Evolutionary conservation across 2,888 invertebrate species (phyloP).

Genomic region (Ophraella communa): DNA sequence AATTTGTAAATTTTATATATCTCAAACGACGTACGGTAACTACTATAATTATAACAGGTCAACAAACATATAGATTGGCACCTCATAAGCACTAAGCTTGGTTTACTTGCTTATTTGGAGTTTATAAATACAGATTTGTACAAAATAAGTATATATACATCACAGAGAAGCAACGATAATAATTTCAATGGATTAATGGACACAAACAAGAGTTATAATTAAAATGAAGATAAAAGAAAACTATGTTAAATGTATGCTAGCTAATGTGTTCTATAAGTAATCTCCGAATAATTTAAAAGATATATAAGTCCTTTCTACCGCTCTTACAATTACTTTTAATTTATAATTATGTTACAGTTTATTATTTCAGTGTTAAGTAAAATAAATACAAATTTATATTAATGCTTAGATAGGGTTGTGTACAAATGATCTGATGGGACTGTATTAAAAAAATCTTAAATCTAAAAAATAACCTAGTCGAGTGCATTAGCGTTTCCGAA

Average conservation of each 20-base stretch:
- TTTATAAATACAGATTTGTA: neutral
- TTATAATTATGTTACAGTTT: neutral
- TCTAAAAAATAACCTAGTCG: no score
- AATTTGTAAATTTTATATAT: no score
- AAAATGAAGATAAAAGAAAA: neutral
- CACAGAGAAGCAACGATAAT: neutral
- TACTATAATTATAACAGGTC: no score
- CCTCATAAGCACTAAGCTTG: neutral
- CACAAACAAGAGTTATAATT: neutral
- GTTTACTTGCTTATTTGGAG: neutral
- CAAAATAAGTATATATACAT: neutral
- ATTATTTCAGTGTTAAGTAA: neutral
- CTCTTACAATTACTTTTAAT: slow-evolving; percentile 10
- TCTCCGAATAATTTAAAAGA: neutral
- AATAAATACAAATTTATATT: slow-evolving; percentile 3
- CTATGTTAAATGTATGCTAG: neutral
- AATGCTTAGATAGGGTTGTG: slow-evolving; percentile 4
- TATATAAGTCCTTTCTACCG: neutral
- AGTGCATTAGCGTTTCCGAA: no score
- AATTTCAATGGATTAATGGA: neutral
- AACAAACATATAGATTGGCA: neutral
- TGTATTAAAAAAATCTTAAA: no score
- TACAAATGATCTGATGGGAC: neutral
- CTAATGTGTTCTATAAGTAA: neutral
- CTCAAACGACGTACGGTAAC: no score